Evolutionary conservation across 2,113 vertebrate genomes (phyloP), one percentile per base, ranked within the genome.

Genomic region (Amia ocellicauda): DNA sequence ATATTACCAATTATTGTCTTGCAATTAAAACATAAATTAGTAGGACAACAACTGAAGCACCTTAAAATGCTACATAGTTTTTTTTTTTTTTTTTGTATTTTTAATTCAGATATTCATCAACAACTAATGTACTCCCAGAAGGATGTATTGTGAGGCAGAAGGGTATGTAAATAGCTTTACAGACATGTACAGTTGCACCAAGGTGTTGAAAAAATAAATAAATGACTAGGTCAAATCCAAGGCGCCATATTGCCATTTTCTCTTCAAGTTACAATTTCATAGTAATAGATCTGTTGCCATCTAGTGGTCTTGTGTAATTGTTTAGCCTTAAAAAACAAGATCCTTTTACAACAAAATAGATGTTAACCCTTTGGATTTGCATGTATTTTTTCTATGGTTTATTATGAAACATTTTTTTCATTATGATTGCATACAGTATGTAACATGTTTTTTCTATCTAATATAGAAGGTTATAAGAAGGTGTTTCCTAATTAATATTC

Each of bases 191-290:
- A 63, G 63, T 60, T 4, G 50, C 64, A 61, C 64, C 66, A 62
- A 73, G 68, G 67, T 76, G 69, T 64, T 67, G 60, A 67, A 63
- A 47, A 8, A 77, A 55, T 55, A 83, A 77, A 55, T 55, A 83
- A 74, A 65, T 69, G 71, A 82, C 82, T 81, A 72, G 83, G 83
- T 87, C 84, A 86, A 73, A 80, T 81, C 85, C 77, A 77, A 85
- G 76, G 78, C 77, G 88, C 86, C 84, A 83, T 74, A 69, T 64
- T 59, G 55, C 63, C 60, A 69, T 76, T 78, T 67, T 50, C 58
- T 40, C 8, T 16, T 20, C 9, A n/a, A n/a, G n/a, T 54, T 43
- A 11, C 13, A 7, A 22, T 27, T n/a, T 42, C 49, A 29, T 23
- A 19, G 40, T 63, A 74, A 73, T 75, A 72, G 67, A 66, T 66